These are phyloP conservation scores for Tetrao urogallus DNA, from an alignment of 2,113 vertebrate genomes.

Conservation along the genomic window DNA sequence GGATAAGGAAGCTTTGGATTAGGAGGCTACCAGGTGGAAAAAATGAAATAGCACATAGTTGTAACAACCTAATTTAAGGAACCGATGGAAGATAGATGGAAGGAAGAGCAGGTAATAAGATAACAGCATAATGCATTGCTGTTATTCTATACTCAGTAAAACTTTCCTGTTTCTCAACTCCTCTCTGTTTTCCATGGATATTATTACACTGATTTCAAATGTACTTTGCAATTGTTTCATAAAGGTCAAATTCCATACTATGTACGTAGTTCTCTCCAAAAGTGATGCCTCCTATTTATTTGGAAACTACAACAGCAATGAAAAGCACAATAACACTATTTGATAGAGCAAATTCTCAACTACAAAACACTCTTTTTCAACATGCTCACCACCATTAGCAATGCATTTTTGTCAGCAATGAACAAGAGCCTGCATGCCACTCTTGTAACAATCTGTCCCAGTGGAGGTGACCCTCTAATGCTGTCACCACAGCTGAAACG, in stretches of 20 bases:
- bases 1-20: background rate
- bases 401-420: no score
- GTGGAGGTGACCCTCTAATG: no score
- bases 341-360: no score
- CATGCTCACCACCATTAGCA: no score
- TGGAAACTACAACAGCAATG: no score
- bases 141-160: background rate
- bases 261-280: background rate
- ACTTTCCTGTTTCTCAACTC: background rate
- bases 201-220: constrained; percentile 7
- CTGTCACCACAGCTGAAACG: no score
- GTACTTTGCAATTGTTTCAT: background rate
- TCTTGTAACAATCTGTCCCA: no score
- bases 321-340: no score
- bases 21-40: background rate
- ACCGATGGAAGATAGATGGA: background rate
- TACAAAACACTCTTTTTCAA: no score
- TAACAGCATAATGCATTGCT: background rate
- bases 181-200: background rate
- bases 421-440: no score
- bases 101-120: background rate
- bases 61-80: background rate
- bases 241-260: background rate
- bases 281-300: no score
- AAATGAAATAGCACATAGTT: background rate